Evolutionary conservation across 1,140 invertebrate species (phyloP), one percentile per base, ranked within the genome.

Genomic region (Coelopa frigida): DNA sequence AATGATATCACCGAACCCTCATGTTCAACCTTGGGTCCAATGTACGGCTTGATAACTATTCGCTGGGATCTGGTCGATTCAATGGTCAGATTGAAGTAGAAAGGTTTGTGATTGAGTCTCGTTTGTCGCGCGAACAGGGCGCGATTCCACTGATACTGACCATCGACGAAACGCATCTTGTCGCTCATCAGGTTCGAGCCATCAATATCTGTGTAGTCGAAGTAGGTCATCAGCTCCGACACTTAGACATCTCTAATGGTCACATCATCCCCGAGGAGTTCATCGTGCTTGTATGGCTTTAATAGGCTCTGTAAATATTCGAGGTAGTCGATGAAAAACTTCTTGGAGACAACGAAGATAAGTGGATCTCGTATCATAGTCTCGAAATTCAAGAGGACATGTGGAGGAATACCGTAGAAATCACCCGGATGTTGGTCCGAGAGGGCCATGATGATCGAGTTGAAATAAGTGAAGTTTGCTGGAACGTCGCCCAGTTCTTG

Each of bases 161-260:
- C 32, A 17, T 46, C 44, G 15, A 17, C 14, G 11, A 33, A 26
- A 6, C n/a, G 17, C 6, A 46, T 12, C 18, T 46, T 46, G 5
- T 37, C 44, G 78, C 45, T 58, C 7, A 84, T 48, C 26, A 75
- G 78, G 53, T 83, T 81, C 51, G 71, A 78, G 23, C 84, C 74
- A 35, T 81, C 75, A 8, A 80, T 44, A 49, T 82, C 76, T 54
- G 75, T 78, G 27, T 81, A 70, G 32, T 84, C 80, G 61, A 84
- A 83, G 61, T 76, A 85, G 7, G 83, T 85, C n/a, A 75, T 70
- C 2, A 86, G 7, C 7, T 31, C 18, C 6, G 7, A 4, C 7
- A 45, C 8, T 7, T 32, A 5, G 26, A 14, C 43, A 10, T 18
- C 12, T 2, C 22, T 8, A 26, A 84, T 75, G 3, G 58, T 57